Conservation (phyloP, 2,797 vertebrate species). For the Amazona ochrocephala region DNA sequence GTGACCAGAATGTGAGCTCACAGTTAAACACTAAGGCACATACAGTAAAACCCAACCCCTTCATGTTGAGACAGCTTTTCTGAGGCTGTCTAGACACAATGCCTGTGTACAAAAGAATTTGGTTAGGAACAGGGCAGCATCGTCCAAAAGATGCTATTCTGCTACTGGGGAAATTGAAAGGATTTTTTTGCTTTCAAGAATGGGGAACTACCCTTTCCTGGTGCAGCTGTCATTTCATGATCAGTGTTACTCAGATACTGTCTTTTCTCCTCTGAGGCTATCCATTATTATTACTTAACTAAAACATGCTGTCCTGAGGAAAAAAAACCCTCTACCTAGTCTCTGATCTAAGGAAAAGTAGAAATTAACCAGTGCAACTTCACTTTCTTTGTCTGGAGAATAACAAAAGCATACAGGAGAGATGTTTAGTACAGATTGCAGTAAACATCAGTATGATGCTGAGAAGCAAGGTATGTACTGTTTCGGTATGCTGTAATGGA, state of each 20-base stretch:
- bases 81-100: slow-evolving; percentile 31
- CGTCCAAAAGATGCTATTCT: neutral
- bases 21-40: neutral
- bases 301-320: neutral
- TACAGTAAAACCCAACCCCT: neutral
- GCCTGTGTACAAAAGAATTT: slow-evolving; percentile 8
- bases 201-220: neutral
- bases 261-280: neutral
- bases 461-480: neutral
- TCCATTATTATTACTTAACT: neutral
- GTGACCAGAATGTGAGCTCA: neutral
- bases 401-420: neutral
- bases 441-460: neutral
- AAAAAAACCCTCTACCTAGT: neutral
- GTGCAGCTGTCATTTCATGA: neutral
- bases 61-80: neutral
- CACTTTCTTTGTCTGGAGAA: neutral
- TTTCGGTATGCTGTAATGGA: neutral
- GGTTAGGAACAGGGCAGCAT: slow-evolving; percentile 10
- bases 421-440: neutral
- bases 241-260: neutral
- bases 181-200: neutral
- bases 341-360: neutral
- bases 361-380: neutral
- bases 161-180: neutral